Evolutionary conservation across 2,113 vertebrate genomes (phyloP).

Genomic region (Ardeotis arabs): DNA sequence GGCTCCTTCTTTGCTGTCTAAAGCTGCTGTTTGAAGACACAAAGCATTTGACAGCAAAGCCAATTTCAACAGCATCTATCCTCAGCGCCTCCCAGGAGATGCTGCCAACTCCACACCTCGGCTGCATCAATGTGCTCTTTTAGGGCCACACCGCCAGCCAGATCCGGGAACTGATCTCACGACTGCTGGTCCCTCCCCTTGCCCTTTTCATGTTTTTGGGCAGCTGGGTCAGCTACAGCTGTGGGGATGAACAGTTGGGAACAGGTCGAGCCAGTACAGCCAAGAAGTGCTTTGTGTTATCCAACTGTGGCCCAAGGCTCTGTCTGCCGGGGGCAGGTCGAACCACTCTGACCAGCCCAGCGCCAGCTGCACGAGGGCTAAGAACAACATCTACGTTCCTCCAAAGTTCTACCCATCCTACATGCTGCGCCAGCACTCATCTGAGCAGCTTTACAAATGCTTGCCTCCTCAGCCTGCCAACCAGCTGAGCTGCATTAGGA

Average conservation of each 20-base stretch:
- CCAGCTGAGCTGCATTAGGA: not conserved
- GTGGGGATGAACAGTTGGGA: constrained; percentile 46
- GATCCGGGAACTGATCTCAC: constrained; percentile 22
- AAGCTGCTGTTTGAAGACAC: not conserved
- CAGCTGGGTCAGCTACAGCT: constrained; percentile 46
- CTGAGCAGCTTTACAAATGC: not conserved
- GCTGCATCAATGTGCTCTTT: not conserved
- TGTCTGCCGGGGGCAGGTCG: constrained; percentile 22
- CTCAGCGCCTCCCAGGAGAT: not conserved
- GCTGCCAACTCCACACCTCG: constrained; percentile 38
- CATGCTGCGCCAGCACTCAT: fast-evolving
- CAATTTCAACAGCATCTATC: not conserved
- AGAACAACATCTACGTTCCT: not conserved
- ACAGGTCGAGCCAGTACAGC: constrained; percentile 27
- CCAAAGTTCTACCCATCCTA: not conserved
- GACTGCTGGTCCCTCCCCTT: not conserved
- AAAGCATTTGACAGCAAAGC: not conserved
- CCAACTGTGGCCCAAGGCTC: constrained; percentile 54
- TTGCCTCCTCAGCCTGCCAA: not conserved
- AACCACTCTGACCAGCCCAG: constrained; percentile 52
- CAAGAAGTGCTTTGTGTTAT: constrained; percentile 20
- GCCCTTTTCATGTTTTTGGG: constrained; percentile 21
- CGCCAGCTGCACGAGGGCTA: not conserved
- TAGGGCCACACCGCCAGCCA: not conserved
- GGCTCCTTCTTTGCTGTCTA: not conserved